These are phyloP conservation scores for Lycaena phlaeas DNA, from an alignment of 2,888 invertebrate species.

Conservation along the genomic window DNA sequence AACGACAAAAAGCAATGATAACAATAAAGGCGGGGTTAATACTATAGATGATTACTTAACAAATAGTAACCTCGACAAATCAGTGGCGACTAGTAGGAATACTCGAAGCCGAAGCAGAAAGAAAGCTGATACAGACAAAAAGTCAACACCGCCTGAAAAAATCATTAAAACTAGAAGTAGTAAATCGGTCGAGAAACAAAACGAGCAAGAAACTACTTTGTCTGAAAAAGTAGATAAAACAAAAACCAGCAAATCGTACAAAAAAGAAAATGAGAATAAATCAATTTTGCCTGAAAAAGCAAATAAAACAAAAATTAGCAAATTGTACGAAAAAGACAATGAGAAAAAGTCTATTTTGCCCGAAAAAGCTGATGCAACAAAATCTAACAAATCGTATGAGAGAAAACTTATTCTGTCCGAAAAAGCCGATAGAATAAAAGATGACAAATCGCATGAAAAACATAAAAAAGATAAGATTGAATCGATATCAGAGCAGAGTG, in stretches of 20 bases:
- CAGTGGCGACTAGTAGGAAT: background rate
- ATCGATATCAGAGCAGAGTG: conserved; percentile 19
- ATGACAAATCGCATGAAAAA: conserved; percentile 14
- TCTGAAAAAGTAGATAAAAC: too few relatives aligned
- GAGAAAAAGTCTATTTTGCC: too few relatives aligned
- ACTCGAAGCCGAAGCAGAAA: conserved; percentile 10
- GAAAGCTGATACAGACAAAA: conserved; percentile 5
- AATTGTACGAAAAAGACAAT: conserved; percentile 12
- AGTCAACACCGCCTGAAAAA: conserved; percentile 6
- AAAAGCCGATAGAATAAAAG: too few relatives aligned
- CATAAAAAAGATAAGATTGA: too few relatives aligned
- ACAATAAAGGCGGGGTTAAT: conserved; percentile 3
- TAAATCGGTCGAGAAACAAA: background rate
- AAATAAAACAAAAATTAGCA: conserved; percentile 9
- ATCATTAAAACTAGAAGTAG: background rate
- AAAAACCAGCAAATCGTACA: too few relatives aligned
- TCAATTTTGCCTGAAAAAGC: too few relatives aligned
- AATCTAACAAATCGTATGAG: too few relatives aligned
- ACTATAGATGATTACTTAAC: background rate
- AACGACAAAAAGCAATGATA: conserved; percentile 4
- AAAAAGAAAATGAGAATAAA: too few relatives aligned
- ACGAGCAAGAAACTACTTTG: too few relatives aligned
- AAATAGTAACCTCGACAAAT: background rate
- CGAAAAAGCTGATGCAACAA: too few relatives aligned
- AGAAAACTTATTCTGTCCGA: too few relatives aligned